phyloP scores from a whole-genome alignment of 1,140 invertebrate species.

The Diabrotica undecimpunctata region DNA sequence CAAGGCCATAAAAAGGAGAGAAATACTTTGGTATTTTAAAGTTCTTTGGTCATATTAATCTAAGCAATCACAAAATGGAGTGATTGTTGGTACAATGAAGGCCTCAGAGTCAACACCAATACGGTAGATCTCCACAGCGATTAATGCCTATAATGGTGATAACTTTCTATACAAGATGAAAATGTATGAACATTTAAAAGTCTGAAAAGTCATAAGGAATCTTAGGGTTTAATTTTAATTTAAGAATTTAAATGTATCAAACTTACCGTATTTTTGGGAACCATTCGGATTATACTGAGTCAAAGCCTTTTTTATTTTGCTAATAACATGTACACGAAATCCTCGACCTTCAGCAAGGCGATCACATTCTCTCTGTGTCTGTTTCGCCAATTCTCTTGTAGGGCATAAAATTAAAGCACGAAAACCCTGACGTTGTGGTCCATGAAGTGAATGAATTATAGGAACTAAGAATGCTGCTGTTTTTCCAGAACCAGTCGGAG shows the following conservation, averaged over 20 bases:
- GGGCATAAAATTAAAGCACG: constrained; percentile 86
- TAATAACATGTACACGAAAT: constrained; percentile 70
- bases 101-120: too few relatives aligned
- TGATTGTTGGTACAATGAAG: too few relatives aligned
- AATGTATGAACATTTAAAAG: too few relatives aligned
- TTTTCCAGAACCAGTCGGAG: constrained; percentile 89
- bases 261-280: constrained; percentile 64
- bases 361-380: constrained; percentile 81
- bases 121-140: too few relatives aligned
- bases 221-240: background rate
- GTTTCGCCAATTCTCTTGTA: constrained; percentile 88
- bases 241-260: background rate
- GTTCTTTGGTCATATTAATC: too few relatives aligned
- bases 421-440: constrained; percentile 66
- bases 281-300: constrained; percentile 62
- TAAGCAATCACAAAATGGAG: too few relatives aligned
- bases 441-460: constrained; percentile 65
- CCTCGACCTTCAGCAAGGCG: constrained; percentile 70
- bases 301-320: constrained; percentile 62
- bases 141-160: too few relatives aligned
- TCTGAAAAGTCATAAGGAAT: too few relatives aligned
- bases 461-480: constrained; percentile 84
- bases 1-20: too few relatives aligned
- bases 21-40: too few relatives aligned
- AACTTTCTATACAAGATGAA: too few relatives aligned